phyloP scores from a whole-genome alignment of 1,140 invertebrate genomes.

The Drosophila sucinea region DNA sequence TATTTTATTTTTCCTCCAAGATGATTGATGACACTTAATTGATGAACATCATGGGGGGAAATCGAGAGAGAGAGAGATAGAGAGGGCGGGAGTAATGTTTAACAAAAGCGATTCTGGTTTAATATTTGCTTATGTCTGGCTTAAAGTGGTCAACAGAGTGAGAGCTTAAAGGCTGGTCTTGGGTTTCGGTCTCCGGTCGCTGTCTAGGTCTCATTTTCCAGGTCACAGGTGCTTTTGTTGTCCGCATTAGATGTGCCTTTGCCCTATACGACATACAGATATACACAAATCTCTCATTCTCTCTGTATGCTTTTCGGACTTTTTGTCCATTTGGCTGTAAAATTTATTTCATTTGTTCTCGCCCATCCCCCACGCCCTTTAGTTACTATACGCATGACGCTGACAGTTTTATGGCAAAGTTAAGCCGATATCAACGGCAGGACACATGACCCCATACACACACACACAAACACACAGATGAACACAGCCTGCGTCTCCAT shows the following conservation, averaged over 20 bases:
- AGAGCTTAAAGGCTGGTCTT: constrained; percentile 47
- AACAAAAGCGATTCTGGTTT: constrained; percentile 18
- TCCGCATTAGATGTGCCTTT: constrained; percentile 76
- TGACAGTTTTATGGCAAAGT: constrained; percentile 81
- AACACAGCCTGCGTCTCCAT: constrained; percentile 33
- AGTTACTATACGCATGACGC: constrained; percentile 72
- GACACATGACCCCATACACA: constrained; percentile 59
- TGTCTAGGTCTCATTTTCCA: constrained; percentile 58
- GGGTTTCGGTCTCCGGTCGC: constrained; percentile 16
- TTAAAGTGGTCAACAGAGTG: constrained; percentile 53
- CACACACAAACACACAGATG: constrained; percentile 1
- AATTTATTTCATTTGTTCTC: constrained; percentile 78
- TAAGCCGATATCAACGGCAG: constrained; percentile 80
- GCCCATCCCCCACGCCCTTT: constrained; percentile 11
- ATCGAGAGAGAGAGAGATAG: not conserved
- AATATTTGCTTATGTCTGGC: constrained; percentile 64
- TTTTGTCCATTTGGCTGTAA: constrained; percentile 81
- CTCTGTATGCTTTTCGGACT: constrained; percentile 47
- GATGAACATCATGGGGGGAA: constrained; percentile 50
- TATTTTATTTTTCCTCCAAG: constrained; percentile 27
- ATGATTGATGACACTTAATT: constrained; percentile 81
- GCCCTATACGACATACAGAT: constrained; percentile 1
- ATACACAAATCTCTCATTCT: constrained; percentile 48
- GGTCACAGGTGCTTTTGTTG: constrained; percentile 81
- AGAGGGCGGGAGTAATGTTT: constrained; percentile 24